Conservation (phyloP, 2,888 invertebrate species). For the Caradrina kadenii region DNA sequence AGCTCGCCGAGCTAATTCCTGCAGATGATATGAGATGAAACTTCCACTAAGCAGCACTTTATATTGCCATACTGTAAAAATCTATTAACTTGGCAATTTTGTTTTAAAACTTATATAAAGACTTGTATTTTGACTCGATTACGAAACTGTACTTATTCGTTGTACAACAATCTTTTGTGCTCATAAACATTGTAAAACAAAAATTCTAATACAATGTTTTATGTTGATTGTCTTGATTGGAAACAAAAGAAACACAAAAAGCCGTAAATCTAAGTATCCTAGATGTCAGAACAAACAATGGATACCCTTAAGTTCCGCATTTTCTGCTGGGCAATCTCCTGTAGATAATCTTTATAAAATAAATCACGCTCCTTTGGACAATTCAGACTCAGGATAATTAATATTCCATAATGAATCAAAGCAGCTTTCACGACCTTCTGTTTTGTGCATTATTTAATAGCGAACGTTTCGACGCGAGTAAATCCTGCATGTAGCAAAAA, state of each 20-base stretch:
- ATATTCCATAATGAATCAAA: constrained; percentile 67
- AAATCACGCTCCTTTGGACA: constrained; percentile 58
- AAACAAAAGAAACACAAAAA: constrained; percentile 34
- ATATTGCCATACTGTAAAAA: constrained; percentile 13
- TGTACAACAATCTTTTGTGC: background rate
- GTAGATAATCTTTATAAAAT: constrained; percentile 60
- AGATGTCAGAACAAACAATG: constrained; percentile 40
- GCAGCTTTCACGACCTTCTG: constrained; percentile 45
- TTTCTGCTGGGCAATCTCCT: constrained; percentile 45
- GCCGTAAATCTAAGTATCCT: constrained; percentile 43
- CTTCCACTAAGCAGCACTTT: constrained; percentile 42
- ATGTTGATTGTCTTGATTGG: background rate
- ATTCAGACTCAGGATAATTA: constrained; percentile 62
- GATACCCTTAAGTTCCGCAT: constrained; percentile 35
- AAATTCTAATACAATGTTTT: background rate
- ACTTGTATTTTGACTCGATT: constrained; percentile 1
- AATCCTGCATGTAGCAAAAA: constrained; percentile 56
- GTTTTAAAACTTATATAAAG: background rate
- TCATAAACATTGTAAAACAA: background rate
- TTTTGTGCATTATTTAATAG: constrained; percentile 67
- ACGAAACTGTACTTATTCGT: background rate
- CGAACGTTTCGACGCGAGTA: constrained; percentile 51
- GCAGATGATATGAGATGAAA: constrained; percentile 50
- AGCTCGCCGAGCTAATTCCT: constrained; percentile 70
- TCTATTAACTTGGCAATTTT: constrained; percentile 15